phyloP scores from a whole-genome alignment of 2,113 vertebrate species.

The Dryoscopus gambensis region DNA sequence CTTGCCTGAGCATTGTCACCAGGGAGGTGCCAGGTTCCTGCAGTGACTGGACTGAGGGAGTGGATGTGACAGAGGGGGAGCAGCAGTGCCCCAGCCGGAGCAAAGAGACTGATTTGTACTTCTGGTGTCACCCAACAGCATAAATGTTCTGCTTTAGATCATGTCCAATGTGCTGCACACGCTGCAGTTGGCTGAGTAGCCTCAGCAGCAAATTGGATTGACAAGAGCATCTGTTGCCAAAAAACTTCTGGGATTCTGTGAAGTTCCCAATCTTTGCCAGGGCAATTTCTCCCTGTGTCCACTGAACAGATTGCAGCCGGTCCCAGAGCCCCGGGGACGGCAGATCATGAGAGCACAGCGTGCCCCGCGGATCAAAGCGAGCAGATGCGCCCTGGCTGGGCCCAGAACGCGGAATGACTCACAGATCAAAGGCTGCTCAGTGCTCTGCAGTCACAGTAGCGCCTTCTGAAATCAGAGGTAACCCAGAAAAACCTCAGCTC shows the following conservation, averaged over 20 bases:
- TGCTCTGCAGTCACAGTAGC: background rate
- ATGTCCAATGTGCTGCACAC: background rate
- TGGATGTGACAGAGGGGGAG: background rate
- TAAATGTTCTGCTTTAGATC: background rate
- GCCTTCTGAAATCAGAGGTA: background rate
- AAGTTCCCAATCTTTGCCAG: background rate
- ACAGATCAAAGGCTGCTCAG: slow-evolving; percentile 45
- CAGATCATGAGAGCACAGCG: background rate
- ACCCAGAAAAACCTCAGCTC: slow-evolving; percentile 39
- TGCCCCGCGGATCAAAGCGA: slow-evolving; percentile 15
- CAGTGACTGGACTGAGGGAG: background rate
- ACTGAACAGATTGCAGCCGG: background rate
- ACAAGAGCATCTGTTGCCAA: background rate
- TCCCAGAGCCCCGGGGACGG: background rate
- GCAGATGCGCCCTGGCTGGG: background rate
- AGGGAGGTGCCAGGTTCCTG: background rate
- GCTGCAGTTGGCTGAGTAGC: background rate
- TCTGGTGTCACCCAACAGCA: background rate
- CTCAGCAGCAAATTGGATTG: background rate
- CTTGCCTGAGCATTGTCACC: background rate
- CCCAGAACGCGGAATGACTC: background rate
- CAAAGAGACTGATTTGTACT: background rate
- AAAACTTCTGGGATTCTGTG: background rate
- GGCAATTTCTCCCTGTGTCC: background rate
- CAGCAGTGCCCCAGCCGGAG: background rate